A percentile compares a stretch with the other conserved stretches of the same genome.
Evolutionary conservation across 2,888 invertebrate genomes (phyloP).

Genomic region (Lithophane semibrunnea): DNA sequence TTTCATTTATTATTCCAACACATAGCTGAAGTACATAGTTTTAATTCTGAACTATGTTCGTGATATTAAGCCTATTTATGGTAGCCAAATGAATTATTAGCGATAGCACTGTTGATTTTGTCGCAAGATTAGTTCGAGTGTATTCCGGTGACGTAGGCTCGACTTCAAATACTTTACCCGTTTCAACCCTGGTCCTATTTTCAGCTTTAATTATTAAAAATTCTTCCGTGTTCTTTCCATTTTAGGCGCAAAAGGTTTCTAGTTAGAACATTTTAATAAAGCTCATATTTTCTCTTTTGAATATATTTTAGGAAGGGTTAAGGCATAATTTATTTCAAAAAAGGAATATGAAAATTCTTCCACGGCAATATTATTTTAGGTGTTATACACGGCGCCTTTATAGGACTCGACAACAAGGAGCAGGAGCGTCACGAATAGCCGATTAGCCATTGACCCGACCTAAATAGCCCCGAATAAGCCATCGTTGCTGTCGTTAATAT

Average conservation of each 20-base stretch:
- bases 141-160: constrained; percentile 42
- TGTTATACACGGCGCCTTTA: constrained; percentile 52
- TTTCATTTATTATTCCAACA: constrained; percentile 33
- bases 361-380: constrained; percentile 48
- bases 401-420: constrained; percentile 64
- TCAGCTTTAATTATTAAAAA: constrained; percentile 37
- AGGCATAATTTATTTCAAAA: constrained; percentile 31
- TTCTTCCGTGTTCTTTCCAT: constrained; percentile 37
- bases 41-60: constrained; percentile 42
- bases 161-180: constrained; percentile 39
- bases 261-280: constrained; percentile 26
- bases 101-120: constrained; percentile 52
- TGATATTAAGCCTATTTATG: constrained; percentile 29
- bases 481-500: constrained; percentile 79
- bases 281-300: constrained; percentile 28
- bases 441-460: constrained; percentile 85
- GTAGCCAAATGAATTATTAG: constrained; percentile 48
- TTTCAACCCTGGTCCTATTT: constrained; percentile 44
- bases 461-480: constrained; percentile 82
- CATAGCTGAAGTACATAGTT: constrained; percentile 38
- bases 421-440: constrained; percentile 78
- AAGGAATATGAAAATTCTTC: constrained; percentile 23
- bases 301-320: constrained; percentile 17
- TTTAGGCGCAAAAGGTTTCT: constrained; percentile 19
- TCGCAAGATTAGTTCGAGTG: constrained; percentile 55